Evolutionary conservation across 2,797 vertebrate species (phyloP).

Genomic region (Acanthurus leucopareius): DNA sequence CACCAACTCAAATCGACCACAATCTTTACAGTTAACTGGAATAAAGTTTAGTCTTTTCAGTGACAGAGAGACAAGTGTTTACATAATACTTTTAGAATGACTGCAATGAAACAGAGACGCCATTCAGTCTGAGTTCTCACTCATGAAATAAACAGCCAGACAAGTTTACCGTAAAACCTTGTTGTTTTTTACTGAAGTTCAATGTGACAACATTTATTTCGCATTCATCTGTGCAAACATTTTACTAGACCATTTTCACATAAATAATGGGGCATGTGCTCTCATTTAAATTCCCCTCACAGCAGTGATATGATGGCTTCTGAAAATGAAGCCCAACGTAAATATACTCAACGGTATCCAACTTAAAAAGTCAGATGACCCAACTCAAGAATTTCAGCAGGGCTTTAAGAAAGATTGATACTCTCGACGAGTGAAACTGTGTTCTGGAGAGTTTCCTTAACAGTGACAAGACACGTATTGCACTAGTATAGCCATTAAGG

Average conservation of each 20-base stretch:
- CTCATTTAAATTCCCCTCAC: slow-evolving; percentile 54
- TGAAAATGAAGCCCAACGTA: slow-evolving; percentile 75
- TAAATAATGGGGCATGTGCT: slow-evolving; percentile 69
- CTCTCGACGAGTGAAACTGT: slow-evolving; percentile 23
- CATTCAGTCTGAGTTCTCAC: not conserved
- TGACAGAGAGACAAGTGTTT: not conserved
- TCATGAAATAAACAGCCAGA: slow-evolving; percentile 24
- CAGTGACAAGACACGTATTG: slow-evolving; percentile 84
- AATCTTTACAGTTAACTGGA: not conserved
- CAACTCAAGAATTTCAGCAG: slow-evolving; percentile 47
- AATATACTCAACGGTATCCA: slow-evolving; percentile 47
- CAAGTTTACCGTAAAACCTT: slow-evolving; percentile 53
- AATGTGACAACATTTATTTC: slow-evolving; percentile 61
- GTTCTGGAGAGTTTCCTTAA: slow-evolving; percentile 42
- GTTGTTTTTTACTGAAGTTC: slow-evolving; percentile 69
- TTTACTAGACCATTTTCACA: slow-evolving; percentile 60
- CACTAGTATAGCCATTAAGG: slow-evolving; percentile 69
- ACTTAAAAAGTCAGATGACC: slow-evolving; percentile 27
- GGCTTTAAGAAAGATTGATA: slow-evolving; percentile 26
- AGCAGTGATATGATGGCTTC: slow-evolving; percentile 77
- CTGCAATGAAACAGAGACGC: not conserved
- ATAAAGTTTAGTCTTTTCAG: not conserved
- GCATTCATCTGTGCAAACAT: slow-evolving; percentile 76
- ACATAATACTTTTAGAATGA: not conserved
- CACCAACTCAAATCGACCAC: not conserved